These are phyloP conservation scores for Eristalinus aeneus DNA, from an alignment of 2,888 invertebrate genomes.

Conservation along the genomic window DNA sequence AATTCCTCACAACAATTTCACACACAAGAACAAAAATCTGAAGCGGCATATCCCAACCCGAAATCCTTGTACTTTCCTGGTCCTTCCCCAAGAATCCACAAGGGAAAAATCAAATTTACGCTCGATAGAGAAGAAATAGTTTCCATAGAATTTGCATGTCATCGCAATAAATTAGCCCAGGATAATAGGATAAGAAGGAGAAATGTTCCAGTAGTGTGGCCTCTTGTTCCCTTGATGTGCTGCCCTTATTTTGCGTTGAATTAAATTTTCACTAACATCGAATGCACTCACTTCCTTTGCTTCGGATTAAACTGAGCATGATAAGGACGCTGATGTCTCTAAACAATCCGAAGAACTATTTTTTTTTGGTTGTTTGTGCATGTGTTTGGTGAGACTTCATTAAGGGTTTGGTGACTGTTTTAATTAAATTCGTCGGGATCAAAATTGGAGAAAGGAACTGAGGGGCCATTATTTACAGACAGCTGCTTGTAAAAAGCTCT, in stretches of 20 bases:
- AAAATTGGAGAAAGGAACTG: conserved; percentile 48
- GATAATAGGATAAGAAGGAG: conserved; percentile 31
- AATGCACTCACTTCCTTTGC: conserved; percentile 24
- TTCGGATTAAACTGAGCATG: conserved; percentile 25
- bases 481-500: conserved; percentile 15
- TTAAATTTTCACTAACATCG: conserved; percentile 41
- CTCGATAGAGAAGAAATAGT: conserved; percentile 58
- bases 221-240: neutral
- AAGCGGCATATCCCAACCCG: neutral
- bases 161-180: conserved; percentile 61
- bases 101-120: conserved; percentile 15
- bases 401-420: conserved; percentile 54
- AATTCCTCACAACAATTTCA: neutral
- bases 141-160: conserved; percentile 60
- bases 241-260: conserved; percentile 37
- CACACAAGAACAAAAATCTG: neutral
- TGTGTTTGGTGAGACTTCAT: neutral
- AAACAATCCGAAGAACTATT: conserved; percentile 58
- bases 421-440: conserved; percentile 64
- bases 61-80: neutral
- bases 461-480: conserved; percentile 62
- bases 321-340: conserved; percentile 17
- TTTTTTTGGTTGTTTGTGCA: conserved; percentile 2
- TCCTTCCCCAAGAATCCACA: neutral
- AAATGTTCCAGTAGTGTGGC: conserved; percentile 13